Percentiles rank a stretch among this genome's conserved stretches.
Evolutionary conservation across 2,888 invertebrate species (phyloP).

Genomic region (Drosophila peninsularis): DNA sequence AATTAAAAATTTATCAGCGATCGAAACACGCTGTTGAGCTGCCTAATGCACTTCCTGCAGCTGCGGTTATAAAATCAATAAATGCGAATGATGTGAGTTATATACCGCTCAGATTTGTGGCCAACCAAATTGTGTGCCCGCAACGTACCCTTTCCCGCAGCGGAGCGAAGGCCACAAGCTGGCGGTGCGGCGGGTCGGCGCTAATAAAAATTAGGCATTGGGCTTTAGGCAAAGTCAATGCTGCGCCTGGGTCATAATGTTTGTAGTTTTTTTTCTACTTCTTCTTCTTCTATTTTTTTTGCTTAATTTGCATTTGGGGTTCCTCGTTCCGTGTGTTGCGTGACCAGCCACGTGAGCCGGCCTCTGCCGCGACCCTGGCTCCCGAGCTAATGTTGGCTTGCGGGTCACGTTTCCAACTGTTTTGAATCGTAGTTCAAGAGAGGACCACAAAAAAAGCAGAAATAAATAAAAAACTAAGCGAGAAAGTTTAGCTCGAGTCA

Average conservation of each 20-base stretch:
- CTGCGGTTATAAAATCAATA: conserved; percentile 47
- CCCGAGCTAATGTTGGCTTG: conserved; percentile 28
- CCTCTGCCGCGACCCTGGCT: conserved; percentile 25
- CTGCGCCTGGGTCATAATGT: conserved; percentile 41
- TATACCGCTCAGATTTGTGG: conserved; percentile 22
- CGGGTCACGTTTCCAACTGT: conserved; percentile 48
- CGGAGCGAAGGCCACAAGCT: conserved; percentile 54
- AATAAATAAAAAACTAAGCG: background rate
- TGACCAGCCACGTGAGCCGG: conserved; percentile 54
- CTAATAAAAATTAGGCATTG: conserved; percentile 48
- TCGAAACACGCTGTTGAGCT: conserved; percentile 30
- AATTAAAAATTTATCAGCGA: conserved; percentile 27
- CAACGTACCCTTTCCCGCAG: conserved; percentile 23
- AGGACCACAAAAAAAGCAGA: background rate
- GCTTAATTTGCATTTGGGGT: conserved; percentile 14
- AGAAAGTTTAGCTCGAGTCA: conserved; percentile 2
- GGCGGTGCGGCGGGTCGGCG: background rate
- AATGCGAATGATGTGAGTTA: conserved; percentile 27
- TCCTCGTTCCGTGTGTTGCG: conserved; percentile 34
- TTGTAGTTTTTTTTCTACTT: conserved; percentile 25
- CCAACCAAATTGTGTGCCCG: conserved; percentile 15
- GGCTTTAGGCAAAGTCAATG: conserved; percentile 57
- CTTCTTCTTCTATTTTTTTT: background rate
- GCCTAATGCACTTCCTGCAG: conserved; percentile 41
- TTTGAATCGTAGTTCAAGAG: conserved; percentile 3